Conservation (phyloP, 2,113 vertebrate genomes). For the Hippocampus barbouri region DNA sequence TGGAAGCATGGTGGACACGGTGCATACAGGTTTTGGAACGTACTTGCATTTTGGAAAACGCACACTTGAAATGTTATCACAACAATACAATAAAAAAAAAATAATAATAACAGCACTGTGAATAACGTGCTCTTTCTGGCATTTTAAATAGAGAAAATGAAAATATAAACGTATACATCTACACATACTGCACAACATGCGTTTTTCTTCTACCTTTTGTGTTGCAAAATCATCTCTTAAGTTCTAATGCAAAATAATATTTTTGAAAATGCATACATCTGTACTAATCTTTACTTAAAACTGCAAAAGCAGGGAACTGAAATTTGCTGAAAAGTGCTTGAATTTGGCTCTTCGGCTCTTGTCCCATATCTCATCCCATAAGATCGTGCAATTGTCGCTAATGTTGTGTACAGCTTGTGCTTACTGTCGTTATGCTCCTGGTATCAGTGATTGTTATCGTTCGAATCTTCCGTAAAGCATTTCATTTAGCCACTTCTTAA, state of each 20-base stretch:
- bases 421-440: not conserved
- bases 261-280: not conserved
- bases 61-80: not conserved
- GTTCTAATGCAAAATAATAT: not conserved
- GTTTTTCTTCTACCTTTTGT: not conserved
- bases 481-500: conserved; percentile 2
- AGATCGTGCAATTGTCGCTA: not conserved
- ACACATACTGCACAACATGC: not conserved
- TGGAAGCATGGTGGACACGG: not conserved
- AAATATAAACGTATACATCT: not conserved
- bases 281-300: not conserved
- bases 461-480: not conserved
- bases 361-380: not conserved
- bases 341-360: not conserved
- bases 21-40: not conserved
- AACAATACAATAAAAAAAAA: not conserved
- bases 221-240: not conserved
- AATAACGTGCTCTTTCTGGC: not conserved
- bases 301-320: not conserved
- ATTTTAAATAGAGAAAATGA: not conserved
- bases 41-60: not conserved
- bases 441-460: not conserved
- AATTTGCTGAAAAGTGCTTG: too few relatives aligned
- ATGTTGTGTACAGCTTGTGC: not conserved
- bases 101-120: not conserved